Conservation (phyloP, 2,113 vertebrate species). For the Trochalopteron elliotii region DNA sequence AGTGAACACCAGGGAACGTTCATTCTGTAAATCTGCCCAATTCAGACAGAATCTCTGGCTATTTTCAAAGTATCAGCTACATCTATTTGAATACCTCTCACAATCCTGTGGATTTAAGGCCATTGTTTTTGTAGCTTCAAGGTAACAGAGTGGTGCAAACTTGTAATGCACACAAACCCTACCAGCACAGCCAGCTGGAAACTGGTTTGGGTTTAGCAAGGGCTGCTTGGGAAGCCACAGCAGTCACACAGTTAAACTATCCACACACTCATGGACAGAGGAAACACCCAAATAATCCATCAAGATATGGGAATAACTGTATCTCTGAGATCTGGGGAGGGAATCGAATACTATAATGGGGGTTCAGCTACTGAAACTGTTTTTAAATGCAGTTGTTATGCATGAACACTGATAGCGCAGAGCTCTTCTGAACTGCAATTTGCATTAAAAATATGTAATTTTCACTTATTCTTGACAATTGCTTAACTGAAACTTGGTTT, state of each 20-base stretch:
- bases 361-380: background rate
- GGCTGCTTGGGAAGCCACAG: background rate
- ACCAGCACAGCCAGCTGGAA: background rate
- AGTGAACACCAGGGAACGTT: background rate
- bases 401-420: rapidly evolving
- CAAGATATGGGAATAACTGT: background rate
- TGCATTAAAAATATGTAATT: background rate
- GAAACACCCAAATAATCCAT: background rate
- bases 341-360: background rate
- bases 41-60: background rate
- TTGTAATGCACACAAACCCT: background rate
- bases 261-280: background rate
- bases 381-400: background rate
- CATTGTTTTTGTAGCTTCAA: background rate
- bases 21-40: background rate
- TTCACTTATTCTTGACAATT: background rate
- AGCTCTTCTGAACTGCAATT: background rate
- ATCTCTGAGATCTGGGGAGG: background rate
- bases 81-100: background rate
- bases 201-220: background rate
- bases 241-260: background rate
- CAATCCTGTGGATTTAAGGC: background rate
- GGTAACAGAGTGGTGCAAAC: background rate
- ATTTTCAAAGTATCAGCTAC: background rate
- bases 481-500: background rate